These are phyloP conservation scores for Cheilosia pagana DNA, from an alignment of 2,888 invertebrate genomes.

Conservation along the genomic window DNA sequence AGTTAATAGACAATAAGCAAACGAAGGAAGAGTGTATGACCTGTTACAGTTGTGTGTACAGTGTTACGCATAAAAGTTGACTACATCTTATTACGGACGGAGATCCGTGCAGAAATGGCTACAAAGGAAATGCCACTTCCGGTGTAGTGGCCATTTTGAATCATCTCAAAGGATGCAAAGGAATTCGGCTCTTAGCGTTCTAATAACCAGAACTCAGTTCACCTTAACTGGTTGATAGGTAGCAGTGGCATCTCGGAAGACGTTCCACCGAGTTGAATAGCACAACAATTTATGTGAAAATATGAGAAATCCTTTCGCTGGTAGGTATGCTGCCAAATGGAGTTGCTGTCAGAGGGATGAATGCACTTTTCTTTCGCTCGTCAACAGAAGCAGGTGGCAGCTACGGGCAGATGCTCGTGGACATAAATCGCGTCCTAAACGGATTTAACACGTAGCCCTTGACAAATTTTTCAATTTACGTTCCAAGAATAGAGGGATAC, in stretches of 20 bases:
- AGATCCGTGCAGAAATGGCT: constrained; percentile 55
- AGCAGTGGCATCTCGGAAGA: not conserved
- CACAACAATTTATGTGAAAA: constrained; percentile 27
- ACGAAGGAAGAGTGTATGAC: constrained; percentile 24
- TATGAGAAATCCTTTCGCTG: constrained; percentile 15
- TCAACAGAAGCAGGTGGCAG: constrained; percentile 14
- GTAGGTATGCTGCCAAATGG: not conserved
- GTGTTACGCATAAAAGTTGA: constrained; percentile 69
- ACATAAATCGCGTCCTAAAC: constrained; percentile 42
- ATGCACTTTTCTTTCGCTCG: constrained; percentile 2
- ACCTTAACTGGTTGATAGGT: not conserved
- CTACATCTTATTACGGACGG: constrained; percentile 65
- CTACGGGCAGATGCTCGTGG: not conserved
- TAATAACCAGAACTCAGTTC: not conserved
- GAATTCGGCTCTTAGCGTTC: constrained; percentile 1
- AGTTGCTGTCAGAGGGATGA: not conserved
- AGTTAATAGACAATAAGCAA: constrained; percentile 70
- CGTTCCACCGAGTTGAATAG: constrained; percentile 12
- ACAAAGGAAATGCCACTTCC: constrained; percentile 30
- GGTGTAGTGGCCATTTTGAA: constrained; percentile 43
- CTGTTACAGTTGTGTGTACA: not conserved
- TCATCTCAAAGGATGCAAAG: constrained; percentile 39
- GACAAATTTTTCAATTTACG: constrained; percentile 45
- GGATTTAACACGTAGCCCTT: constrained; percentile 35
- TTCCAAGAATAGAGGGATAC: not conserved